These are phyloP conservation scores for Andrena haemorrhoa DNA, from an alignment of 2,888 invertebrate species.

Conservation along the genomic window DNA sequence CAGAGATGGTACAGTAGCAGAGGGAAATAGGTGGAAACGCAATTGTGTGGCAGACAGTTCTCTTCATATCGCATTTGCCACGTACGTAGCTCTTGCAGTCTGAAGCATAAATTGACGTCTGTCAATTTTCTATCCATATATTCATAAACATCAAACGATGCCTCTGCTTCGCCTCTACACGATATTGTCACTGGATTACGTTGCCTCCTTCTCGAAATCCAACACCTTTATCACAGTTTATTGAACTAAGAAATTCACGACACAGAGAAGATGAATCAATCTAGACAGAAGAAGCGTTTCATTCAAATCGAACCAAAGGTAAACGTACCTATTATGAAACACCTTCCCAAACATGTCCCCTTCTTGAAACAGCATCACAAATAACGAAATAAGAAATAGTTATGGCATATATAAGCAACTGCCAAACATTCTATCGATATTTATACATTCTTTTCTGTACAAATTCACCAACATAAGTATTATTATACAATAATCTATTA, in stretches of 20 bases:
- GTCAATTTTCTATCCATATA: conserved; percentile 41
- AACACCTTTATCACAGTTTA: neutral
- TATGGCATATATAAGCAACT: no score
- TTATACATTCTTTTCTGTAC: no score
- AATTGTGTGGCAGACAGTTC: conserved; percentile 56
- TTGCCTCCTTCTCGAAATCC: neutral
- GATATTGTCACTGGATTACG: conserved; percentile 8
- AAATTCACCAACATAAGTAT: no score
- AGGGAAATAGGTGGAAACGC: conserved; percentile 50
- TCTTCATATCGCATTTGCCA: conserved; percentile 40
- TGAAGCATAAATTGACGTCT: conserved; percentile 38
- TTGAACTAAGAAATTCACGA: neutral
- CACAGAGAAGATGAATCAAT: no score
- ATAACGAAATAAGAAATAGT: no score
- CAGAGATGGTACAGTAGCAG: conserved; percentile 50
- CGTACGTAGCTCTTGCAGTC: neutral
- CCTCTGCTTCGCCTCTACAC: conserved; percentile 6
- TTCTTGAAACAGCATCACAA: no score
- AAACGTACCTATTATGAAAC: no score
- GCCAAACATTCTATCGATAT: no score
- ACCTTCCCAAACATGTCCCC: no score
- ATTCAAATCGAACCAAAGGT: neutral
- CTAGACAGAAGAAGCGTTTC: neutral
- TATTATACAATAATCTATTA: no score
- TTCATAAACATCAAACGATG: conserved; percentile 33